Base-by-base conservation (phyloP, 2,888 invertebrate genomes). In the Oxycera nigricornis region DNA sequence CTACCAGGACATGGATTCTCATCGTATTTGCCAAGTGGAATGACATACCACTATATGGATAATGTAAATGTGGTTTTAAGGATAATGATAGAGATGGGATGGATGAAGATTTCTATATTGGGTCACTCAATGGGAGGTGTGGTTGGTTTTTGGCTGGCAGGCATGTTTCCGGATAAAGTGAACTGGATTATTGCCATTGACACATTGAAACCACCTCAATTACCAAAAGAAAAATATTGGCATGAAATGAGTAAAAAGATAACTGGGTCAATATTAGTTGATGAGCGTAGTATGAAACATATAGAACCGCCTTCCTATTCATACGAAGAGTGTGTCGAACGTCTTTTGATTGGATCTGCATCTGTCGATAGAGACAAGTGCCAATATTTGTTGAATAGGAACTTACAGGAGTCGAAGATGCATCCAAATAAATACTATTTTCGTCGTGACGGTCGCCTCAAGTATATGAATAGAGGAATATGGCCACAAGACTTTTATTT, bases 1-100 rank as follows among this genome's bases (percentile, higher is more conserved):
- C 86, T 90, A 26, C 91, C 91, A 1, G 91, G 93, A 0, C 92
- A 93, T 82, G 93, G 93, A 0, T 79, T 87, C 1, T 93, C 93
- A 0, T 90, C 91, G 0, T 90, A 90, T 87, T 82, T 90, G 72
- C 92, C 92, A 1, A 82, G 85, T 70, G 92, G 93, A 24, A 82
- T 86, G 30, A 82, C 83, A 24, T 89, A 90, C 77, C 83, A 87
- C 77, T 83, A 84, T 14, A 79, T 84, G 1, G 84, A 85, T 67
- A 85, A 84, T 75, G 77, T 87, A 41, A 84, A 82, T 79, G 73
- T 88, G 39, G 81, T 93, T 14, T 83, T 88, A 39, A 85, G 88
- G 61, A 78, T 92, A 62, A 88, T 89, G 79, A 86, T 90, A 20
- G 87, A 91, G 80, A 91, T 90, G 79, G 88, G 89, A 78, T 92